Percentiles rank a stretch among this genome's conserved stretches.
Conservation (phyloP, 2,888 invertebrate species). For the Thecocarcelia acutangulata region DNA sequence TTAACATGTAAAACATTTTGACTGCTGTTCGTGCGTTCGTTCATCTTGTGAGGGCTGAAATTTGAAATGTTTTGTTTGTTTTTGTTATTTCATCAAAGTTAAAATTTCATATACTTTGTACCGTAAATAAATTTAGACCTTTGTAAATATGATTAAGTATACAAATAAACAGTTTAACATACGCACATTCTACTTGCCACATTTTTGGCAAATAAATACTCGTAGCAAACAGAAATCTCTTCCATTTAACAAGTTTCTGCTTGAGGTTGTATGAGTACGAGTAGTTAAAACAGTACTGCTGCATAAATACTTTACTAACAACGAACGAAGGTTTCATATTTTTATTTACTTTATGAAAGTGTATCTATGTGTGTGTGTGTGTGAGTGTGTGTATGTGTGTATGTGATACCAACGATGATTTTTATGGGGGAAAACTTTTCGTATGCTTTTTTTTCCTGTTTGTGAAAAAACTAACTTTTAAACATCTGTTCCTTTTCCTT, state of each 20-base stretch:
- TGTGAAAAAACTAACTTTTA: constrained; percentile 35
- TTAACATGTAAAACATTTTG: constrained; percentile 18
- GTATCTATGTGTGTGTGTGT: constrained; percentile 2
- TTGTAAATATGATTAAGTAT: constrained; percentile 65
- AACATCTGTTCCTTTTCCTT: constrained; percentile 64
- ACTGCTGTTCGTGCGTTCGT: no score
- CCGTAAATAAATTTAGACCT: constrained; percentile 51
- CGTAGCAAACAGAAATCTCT: background rate
- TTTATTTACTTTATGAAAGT: constrained; percentile 43
- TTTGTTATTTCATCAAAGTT: constrained; percentile 55
- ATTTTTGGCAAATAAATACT: constrained; percentile 31
- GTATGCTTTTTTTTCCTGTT: background rate
- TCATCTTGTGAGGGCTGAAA: constrained; percentile 13
- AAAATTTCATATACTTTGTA: constrained; percentile 53
- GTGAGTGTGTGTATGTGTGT: background rate
- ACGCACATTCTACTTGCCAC: background rate
- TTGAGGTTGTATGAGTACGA: constrained; percentile 15
- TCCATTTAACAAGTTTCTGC: constrained; percentile 38
- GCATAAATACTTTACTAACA: background rate
- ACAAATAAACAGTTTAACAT: constrained; percentile 51
- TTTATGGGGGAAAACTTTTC: constrained; percentile 23
- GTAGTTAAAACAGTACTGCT: constrained; percentile 28
- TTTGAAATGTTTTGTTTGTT: constrained; percentile 21
- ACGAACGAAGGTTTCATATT: constrained; percentile 38
- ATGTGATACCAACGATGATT: constrained; percentile 19